Evolutionary conservation across 2,113 vertebrate genomes (phyloP).

Genomic region (Alexandromys fortis): DNA sequence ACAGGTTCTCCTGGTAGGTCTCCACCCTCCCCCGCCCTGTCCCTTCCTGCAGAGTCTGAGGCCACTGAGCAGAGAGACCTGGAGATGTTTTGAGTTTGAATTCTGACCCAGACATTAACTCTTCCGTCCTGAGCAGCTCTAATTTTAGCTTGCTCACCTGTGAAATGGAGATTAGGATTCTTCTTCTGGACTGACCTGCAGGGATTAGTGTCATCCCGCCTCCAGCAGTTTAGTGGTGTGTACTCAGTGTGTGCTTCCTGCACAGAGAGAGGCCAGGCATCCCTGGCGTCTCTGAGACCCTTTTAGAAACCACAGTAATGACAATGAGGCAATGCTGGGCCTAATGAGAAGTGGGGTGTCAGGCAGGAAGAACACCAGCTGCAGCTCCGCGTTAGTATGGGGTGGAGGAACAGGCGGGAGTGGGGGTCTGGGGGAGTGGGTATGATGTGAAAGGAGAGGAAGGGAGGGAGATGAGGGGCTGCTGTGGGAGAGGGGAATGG

Average conservation of each 20-base stretch:
- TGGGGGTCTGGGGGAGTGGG: background rate
- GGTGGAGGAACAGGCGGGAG: background rate
- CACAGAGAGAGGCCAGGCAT: background rate
- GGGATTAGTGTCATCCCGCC: background rate
- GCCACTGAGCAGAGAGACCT: background rate
- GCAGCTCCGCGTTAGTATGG: background rate
- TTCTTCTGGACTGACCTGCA: background rate
- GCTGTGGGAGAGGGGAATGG: background rate
- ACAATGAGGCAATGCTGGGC: too few relatives aligned
- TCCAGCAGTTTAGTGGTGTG: background rate
- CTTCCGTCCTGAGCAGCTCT: background rate
- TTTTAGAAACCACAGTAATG: background rate
- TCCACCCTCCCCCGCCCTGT: too few relatives aligned
- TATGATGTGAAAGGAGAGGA: background rate
- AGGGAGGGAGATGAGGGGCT: too few relatives aligned
- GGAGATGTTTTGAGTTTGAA: background rate
- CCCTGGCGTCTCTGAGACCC: background rate
- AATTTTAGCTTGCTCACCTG: background rate
- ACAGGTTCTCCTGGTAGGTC: conserved; percentile 74
- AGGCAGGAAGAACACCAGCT: background rate
- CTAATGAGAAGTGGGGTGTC: background rate
- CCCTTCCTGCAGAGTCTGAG: background rate
- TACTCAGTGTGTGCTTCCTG: fast-evolving
- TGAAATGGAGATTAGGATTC: conserved; percentile 34
- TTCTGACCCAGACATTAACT: background rate